These are phyloP conservation scores for Lepilemur ruficaudatus DNA, from an alignment of 2,797 vertebrate genomes.

Conservation along the genomic window DNA sequence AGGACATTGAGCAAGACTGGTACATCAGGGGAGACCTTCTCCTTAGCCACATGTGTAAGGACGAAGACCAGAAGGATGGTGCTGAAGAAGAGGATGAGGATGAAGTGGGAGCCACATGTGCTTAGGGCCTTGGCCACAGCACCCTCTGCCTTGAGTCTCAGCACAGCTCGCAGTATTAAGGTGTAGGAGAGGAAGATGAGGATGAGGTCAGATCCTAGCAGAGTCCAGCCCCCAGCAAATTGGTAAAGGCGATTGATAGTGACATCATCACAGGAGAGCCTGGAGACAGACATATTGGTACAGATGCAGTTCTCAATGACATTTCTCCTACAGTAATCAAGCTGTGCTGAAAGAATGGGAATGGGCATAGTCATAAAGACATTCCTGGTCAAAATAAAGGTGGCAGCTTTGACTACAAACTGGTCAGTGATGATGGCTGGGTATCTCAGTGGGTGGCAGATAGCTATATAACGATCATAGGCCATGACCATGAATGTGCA, in stretches of 20 bases:
- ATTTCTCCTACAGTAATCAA: slow-evolving; percentile 55
- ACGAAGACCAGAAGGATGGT: slow-evolving; percentile 67
- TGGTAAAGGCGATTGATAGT: slow-evolving; percentile 51
- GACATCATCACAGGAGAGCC: slow-evolving; percentile 61
- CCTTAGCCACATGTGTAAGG: not conserved
- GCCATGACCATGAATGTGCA: slow-evolving; percentile 80
- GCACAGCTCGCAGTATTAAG: slow-evolving; percentile 71
- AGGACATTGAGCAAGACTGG: slow-evolving; percentile 53
- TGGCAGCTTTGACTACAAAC: slow-evolving; percentile 53
- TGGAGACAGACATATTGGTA: slow-evolving; percentile 67
- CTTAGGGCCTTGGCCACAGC: slow-evolving; percentile 66
- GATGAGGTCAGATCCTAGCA: slow-evolving; percentile 50
- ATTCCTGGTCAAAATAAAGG: slow-evolving; percentile 36
- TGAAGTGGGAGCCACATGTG: slow-evolving; percentile 70
- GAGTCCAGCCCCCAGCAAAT: slow-evolving; percentile 8
- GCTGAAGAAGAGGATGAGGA: slow-evolving; percentile 72
- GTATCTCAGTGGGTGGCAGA: slow-evolving; percentile 81
- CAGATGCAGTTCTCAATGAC: slow-evolving; percentile 73
- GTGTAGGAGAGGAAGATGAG: slow-evolving; percentile 70
- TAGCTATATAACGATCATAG: slow-evolving; percentile 75
- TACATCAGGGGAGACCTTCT: slow-evolving; percentile 26
- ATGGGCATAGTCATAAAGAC: not conserved
- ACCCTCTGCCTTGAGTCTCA: slow-evolving; percentile 64
- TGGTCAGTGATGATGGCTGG: slow-evolving; percentile 75
- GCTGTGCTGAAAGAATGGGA: slow-evolving; percentile 46